Conservation (phyloP, 2,888 invertebrate genomes). For the Pseudanteris insignis region DNA sequence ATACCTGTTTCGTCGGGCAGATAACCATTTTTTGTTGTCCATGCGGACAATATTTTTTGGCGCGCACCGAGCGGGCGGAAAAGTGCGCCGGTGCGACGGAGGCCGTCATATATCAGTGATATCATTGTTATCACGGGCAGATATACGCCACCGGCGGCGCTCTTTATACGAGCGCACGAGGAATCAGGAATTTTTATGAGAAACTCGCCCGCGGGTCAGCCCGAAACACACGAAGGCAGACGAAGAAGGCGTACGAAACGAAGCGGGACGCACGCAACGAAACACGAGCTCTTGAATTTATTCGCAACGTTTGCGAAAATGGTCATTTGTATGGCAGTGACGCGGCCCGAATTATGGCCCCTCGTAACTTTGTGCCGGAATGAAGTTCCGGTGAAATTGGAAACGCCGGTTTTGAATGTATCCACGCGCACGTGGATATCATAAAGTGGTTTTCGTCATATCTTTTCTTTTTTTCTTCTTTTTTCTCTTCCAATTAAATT, state of each 20-base stretch:
- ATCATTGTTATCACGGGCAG: conserved; percentile 62
- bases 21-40: conserved; percentile 47
- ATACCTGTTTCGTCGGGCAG: conserved; percentile 45
- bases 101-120: conserved; percentile 63
- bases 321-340: neutral
- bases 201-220: conserved; percentile 52
- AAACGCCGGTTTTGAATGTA: too few relatives aligned
- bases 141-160: conserved; percentile 44
- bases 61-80: conserved; percentile 20
- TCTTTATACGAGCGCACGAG: conserved; percentile 51
- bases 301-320: conserved; percentile 10
- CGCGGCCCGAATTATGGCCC: neutral
- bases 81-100: conserved; percentile 38
- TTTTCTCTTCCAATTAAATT: too few relatives aligned
- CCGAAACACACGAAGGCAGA: conserved; percentile 25
- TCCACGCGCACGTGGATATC: too few relatives aligned
- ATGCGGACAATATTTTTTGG: conserved; percentile 42
- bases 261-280: too few relatives aligned
- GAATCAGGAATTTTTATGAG: conserved; percentile 65
- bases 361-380: too few relatives aligned
- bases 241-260: too few relatives aligned
- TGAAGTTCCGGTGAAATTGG: too few relatives aligned
- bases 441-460: too few relatives aligned
- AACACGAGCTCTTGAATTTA: conserved; percentile 16
- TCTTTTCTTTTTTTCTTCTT: too few relatives aligned